These are phyloP conservation scores for Strix uralensis DNA, from an alignment of 2,113 vertebrate species.

Conservation along the genomic window DNA sequence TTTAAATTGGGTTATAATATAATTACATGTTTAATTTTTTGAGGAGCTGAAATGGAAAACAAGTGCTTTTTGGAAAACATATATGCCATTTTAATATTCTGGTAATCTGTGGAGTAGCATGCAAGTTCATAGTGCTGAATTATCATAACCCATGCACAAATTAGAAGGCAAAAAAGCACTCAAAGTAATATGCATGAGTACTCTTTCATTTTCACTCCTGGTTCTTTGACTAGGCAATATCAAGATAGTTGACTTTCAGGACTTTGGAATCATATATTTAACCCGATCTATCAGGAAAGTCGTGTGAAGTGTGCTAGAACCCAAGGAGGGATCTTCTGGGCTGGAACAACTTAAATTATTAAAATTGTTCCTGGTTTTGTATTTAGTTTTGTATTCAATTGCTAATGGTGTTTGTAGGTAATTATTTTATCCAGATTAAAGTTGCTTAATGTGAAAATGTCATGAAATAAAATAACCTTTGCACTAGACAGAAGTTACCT, in stretches of 20 bases:
- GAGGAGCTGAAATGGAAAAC: neutral
- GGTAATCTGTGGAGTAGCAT: neutral
- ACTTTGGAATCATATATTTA: neutral
- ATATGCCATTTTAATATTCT: neutral
- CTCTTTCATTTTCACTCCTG: neutral
- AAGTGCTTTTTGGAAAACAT: constrained; percentile 3
- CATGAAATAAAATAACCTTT: neutral
- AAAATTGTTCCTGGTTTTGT: neutral
- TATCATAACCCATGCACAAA: neutral
- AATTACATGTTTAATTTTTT: neutral
- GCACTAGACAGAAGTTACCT: neutral
- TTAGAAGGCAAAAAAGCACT: neutral
- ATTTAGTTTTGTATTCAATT: neutral
- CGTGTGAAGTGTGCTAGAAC: neutral
- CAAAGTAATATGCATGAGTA: neutral
- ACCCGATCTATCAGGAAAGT: accelerated
- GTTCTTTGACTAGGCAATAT: neutral
- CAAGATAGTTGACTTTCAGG: neutral
- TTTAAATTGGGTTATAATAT: neutral
- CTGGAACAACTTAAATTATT: neutral
- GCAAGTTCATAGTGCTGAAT: neutral
- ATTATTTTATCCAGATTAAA: neutral
- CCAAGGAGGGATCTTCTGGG: neutral
- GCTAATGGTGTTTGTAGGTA: neutral
- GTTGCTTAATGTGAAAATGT: neutral